Conservation (phyloP, 2,797 vertebrate genomes). For the Paedocypris micromegethes region DNA sequence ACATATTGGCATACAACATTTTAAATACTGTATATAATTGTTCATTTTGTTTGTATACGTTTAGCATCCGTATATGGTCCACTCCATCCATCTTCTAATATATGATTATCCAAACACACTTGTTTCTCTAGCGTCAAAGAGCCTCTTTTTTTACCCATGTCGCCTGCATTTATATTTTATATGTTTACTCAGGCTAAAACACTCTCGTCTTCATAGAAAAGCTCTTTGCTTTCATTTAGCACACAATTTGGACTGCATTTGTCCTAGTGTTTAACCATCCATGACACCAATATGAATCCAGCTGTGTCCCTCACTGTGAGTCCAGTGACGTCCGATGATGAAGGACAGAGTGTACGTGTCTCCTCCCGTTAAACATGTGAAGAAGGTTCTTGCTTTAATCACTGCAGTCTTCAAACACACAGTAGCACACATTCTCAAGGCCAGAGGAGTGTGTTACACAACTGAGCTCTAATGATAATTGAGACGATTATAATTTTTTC, state of each 20-base stretch:
- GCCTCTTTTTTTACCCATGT: no score
- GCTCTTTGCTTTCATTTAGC: slow-evolving; percentile 18
- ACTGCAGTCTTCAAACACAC: slow-evolving; percentile 21
- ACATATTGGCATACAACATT: no score
- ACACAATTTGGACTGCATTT: slow-evolving; percentile 8
- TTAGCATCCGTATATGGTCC: no score
- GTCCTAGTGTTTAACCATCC: slow-evolving; percentile 27
- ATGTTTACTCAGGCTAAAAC: background rate
- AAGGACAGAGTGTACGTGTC: slow-evolving; percentile 12
- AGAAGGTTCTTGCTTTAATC: slow-evolving; percentile 22
- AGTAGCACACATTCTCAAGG: slow-evolving; percentile 21
- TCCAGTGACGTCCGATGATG: slow-evolving; percentile 21
- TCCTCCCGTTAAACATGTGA: slow-evolving; percentile 10
- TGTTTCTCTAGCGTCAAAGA: no score
- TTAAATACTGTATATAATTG: no score
- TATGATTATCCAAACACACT: no score
- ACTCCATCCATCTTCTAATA: no score
- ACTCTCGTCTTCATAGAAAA: slow-evolving; percentile 9
- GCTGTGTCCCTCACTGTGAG: slow-evolving; percentile 26
- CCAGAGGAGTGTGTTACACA: slow-evolving; percentile 10
- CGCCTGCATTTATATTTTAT: background rate
- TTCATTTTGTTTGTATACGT: no score
- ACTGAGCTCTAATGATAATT: slow-evolving; percentile 29
- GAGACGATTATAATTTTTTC: slow-evolving; percentile 13
- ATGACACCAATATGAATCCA: slow-evolving; percentile 28